Conservation (phyloP, 2,888 invertebrate species). For the Tinea trinotella region DNA sequence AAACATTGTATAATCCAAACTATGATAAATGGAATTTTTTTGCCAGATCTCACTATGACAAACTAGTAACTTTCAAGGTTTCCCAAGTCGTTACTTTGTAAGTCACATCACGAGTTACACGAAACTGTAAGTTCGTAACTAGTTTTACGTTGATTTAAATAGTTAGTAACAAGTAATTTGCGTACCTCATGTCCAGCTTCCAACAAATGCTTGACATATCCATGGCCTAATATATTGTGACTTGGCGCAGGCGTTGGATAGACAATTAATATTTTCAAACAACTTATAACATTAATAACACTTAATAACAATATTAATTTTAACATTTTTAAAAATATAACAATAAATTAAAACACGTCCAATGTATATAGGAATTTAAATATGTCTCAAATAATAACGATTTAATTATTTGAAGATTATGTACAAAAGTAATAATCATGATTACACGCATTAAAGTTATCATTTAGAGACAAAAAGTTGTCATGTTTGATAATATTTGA, state of each 20-base stretch:
- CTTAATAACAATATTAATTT: neutral
- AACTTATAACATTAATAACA: neutral
- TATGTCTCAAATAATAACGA: neutral
- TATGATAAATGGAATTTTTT: no score
- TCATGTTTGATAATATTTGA: no score
- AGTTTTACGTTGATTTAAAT: neutral
- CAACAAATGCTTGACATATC: constrained; percentile 30
- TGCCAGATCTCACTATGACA: no score
- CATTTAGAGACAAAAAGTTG: neutral
- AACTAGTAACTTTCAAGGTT: no score
- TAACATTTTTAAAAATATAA: neutral
- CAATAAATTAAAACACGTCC: neutral
- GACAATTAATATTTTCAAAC: constrained; percentile 31
- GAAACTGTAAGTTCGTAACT: no score
- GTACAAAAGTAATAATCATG: neutral
- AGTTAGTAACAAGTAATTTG: neutral
- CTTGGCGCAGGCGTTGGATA: constrained; percentile 33
- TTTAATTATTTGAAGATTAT: neutral
- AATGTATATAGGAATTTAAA: neutral
- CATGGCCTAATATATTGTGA: constrained; percentile 34
- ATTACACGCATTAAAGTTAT: neutral
- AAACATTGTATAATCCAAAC: no score
- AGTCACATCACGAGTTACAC: no score
- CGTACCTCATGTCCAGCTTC: constrained; percentile 36
- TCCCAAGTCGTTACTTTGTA: no score